Evolutionary conservation across 1,140 invertebrate genomes (phyloP), one percentile per base, ranked within the genome.

Genomic region (Philaenus spumarius): DNA sequence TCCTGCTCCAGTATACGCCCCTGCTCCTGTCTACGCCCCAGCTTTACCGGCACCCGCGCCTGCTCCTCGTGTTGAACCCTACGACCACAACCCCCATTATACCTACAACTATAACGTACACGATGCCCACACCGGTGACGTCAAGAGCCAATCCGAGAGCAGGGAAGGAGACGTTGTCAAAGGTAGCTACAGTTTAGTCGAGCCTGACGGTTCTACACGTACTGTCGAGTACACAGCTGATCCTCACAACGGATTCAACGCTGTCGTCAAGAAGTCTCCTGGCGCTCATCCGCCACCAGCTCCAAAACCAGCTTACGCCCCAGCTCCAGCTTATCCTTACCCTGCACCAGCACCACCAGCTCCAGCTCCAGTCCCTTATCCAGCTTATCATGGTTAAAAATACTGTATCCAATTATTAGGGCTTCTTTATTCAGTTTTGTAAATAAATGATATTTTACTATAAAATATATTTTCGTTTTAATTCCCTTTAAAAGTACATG

Each of bases 51-150:
- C 50, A 14, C 50, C 26, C 17, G 30, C 34, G 1, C 15, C 45
- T 20, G 45, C 45, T 20, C 45, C 45, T 2, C 67, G 63, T 58
- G 61, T 77, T 0, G 82, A 85, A 69, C 79, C 82, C 19, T 77
- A 80, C 62, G 82, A 85, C 71, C 39, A 48, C 26, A 51, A 67
- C 56, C 69, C 69, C 26, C 69, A 73, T 11, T 80, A 81, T 62
- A 67, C 72, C 26, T 80, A 72, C 66, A 74, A 75, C 53, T 81
- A 81, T 66, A 73, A 71, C n/a, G 77, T 81, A 1, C 71, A 75
- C 58, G 78, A 80, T 55, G 71, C 72, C 6, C 67, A 73, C 42
- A 78, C 77, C 3, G 73, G 73, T 26, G 79, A 80, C 68, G 68
- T 73, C 51, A 77, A 78, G 58, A 68, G 62, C 40, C 75, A 77